These are phyloP conservation scores for Platysteira castanea DNA, from an alignment of 2,113 vertebrate species.

Conservation along the genomic window DNA sequence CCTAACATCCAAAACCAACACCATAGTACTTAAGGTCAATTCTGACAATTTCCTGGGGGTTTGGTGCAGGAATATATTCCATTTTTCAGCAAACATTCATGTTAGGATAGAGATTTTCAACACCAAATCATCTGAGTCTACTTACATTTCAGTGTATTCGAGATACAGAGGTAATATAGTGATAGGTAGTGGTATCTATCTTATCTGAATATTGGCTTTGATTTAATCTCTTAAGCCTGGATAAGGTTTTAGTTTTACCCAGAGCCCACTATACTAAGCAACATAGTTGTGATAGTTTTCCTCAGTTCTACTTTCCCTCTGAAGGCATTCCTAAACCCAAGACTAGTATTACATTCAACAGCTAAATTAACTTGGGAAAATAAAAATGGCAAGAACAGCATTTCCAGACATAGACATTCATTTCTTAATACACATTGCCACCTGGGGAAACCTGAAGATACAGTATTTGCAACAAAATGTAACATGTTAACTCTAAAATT, in stretches of 20 bases:
- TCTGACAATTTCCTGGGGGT: background rate
- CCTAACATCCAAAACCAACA: constrained; percentile 47
- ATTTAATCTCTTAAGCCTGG: background rate
- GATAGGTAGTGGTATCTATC: background rate
- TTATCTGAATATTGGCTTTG: background rate
- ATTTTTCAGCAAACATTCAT: background rate
- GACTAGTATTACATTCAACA: background rate
- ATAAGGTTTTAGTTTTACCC: background rate
- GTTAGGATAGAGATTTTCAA: background rate
- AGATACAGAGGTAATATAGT: background rate
- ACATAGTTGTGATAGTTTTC: background rate
- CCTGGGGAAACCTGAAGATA: constrained; percentile 41
- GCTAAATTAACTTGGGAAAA: background rate
- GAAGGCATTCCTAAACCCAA: background rate
- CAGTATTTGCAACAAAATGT: background rate
- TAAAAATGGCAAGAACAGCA: background rate
- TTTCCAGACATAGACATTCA: background rate
- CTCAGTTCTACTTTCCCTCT: background rate
- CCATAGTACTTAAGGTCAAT: constrained; percentile 12
- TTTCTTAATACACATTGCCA: constrained; percentile 50
- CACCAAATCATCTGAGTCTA: background rate
- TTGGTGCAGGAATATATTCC: background rate
- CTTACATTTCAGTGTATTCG: background rate
- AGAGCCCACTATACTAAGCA: background rate
- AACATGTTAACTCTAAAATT: background rate